These are phyloP conservation scores for Vollenhovia emeryi DNA, from an alignment of 1,140 invertebrate species.

Conservation along the genomic window DNA sequence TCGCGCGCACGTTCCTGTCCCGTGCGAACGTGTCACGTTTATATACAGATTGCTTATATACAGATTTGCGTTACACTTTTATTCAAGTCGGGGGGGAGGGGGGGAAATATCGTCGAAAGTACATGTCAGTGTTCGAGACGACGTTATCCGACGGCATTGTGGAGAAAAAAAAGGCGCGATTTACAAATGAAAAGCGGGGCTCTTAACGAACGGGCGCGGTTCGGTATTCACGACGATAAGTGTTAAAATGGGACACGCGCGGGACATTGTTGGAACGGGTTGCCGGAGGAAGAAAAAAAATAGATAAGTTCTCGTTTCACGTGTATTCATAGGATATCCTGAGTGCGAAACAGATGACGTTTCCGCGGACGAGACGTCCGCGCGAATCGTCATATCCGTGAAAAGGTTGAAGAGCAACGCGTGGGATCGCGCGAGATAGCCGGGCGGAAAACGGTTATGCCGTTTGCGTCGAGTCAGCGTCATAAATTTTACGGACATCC, in stretches of 20 bases:
- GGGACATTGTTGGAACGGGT: background rate
- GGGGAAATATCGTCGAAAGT: background rate
- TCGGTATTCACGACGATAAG: conserved; percentile 26
- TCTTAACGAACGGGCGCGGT: conserved; percentile 11
- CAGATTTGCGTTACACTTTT: conserved; percentile 15
- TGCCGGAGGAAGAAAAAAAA: background rate
- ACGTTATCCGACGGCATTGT: background rate
- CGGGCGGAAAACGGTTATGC: conserved; percentile 33
- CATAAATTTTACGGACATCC: conserved; percentile 51
- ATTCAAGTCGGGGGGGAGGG: background rate
- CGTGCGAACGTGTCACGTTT: background rate
- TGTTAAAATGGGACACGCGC: conserved; percentile 28
- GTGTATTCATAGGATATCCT: conserved; percentile 1
- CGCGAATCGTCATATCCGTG: conserved; percentile 6
- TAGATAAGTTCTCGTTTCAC: background rate
- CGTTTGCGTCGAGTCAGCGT: conserved; percentile 35
- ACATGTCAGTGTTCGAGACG: background rate
- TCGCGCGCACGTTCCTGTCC: background rate
- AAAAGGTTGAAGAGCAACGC: conserved; percentile 49
- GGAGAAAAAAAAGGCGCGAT: conserved; percentile 16
- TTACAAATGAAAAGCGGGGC: conserved; percentile 8
- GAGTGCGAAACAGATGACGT: conserved; percentile 31
- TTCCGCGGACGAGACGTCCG: conserved; percentile 14
- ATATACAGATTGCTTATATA: background rate
- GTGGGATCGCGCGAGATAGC: conserved; percentile 24